These are phyloP conservation scores for Campaea margaritaria DNA, from an alignment of 2,888 invertebrate species.

Conservation along the genomic window DNA sequence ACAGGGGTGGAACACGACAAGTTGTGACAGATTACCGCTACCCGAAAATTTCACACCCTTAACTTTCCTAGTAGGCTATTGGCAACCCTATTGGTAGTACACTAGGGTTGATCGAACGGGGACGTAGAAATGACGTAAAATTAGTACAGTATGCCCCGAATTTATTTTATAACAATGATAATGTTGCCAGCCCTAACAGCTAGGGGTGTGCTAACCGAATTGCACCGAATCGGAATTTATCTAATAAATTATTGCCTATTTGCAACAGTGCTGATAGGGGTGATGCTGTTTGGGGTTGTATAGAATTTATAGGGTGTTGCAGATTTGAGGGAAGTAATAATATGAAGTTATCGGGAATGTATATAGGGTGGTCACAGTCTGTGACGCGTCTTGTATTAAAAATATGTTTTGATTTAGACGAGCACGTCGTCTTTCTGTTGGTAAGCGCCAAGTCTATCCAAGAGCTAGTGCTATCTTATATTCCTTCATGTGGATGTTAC, in stretches of 20 bases:
- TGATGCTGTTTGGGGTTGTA: slow-evolving; percentile 41
- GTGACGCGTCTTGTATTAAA: neutral
- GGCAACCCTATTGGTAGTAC: slow-evolving; percentile 14
- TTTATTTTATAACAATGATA: slow-evolving; percentile 51
- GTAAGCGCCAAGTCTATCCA: no score
- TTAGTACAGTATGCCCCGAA: slow-evolving; percentile 37
- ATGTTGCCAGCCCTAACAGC: slow-evolving; percentile 43
- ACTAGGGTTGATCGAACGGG: slow-evolving; percentile 3
- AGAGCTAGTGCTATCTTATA: no score
- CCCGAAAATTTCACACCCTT: slow-evolving; percentile 7
- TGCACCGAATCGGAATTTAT: slow-evolving; percentile 66
- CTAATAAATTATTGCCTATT: slow-evolving; percentile 78
- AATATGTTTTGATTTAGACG: no score
- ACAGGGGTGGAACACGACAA: slow-evolving; percentile 62
- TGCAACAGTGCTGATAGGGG: slow-evolving; percentile 45
- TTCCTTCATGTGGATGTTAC: no score
- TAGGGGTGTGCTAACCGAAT: slow-evolving; percentile 63
- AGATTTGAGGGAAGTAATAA: slow-evolving; percentile 25
- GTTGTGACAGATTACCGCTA: slow-evolving; percentile 66
- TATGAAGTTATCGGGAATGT: slow-evolving; percentile 8
- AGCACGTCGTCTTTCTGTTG: no score
- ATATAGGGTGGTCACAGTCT: neutral
- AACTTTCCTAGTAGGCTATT: slow-evolving; percentile 4
- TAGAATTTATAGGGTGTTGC: slow-evolving; percentile 31
- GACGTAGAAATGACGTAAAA: slow-evolving; percentile 13